Base-by-base conservation (phyloP, 2,888 invertebrate species). In the Linyphia triangularis region DNA sequence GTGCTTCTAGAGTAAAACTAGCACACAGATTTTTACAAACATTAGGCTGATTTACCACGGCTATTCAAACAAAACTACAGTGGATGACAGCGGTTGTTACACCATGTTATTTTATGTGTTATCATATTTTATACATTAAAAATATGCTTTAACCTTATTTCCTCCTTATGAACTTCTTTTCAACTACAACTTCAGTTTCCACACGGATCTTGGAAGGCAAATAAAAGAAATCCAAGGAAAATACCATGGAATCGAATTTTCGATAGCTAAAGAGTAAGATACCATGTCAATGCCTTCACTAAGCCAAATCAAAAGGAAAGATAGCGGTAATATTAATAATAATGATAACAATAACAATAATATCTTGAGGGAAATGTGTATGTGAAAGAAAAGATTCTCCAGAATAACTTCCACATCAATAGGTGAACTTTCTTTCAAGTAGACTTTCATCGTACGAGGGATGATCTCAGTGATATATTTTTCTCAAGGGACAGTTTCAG, bases 391-490 rank as follows among this genome's bases (percentile, higher is more conserved):
- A 73, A 73, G 61, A 81, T 70, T 26, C 51, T 37, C n/a, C 13
- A 65, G 83, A 70, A 73, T 73, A 73, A 75, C 83, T 83, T 81
- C 81, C 69, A 37, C 43, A 22, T 51, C 79, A 69, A 81, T 81
- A 81, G 81, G 57, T 70, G 81, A 70, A 81, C 69, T 81, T 81
- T 81, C 81, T 81, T 83, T 83, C 70, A 57, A 57, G 33, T 61
- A 37, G 72, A 72, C 72, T 82, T 82, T 72, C 72, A 63, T 43
- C 70, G 59, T 72, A 61, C 73, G 13, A 65, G 51, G 73, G 83
- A 83, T 83, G 73, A 83, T 73, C 65, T 51, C 43, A 63, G 72
- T 65, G 73, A 83, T 83, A 83, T 63, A 83, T 83, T 83, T 83
- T 83, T 83, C 83, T 73, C 83, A 40, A 24, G 73, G 72, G 83